Percentiles rank a stretch among this genome's conserved stretches.
Evolutionary conservation across 2,113 vertebrate genomes (phyloP).

Genomic region (Laticauda laticaudata): DNA sequence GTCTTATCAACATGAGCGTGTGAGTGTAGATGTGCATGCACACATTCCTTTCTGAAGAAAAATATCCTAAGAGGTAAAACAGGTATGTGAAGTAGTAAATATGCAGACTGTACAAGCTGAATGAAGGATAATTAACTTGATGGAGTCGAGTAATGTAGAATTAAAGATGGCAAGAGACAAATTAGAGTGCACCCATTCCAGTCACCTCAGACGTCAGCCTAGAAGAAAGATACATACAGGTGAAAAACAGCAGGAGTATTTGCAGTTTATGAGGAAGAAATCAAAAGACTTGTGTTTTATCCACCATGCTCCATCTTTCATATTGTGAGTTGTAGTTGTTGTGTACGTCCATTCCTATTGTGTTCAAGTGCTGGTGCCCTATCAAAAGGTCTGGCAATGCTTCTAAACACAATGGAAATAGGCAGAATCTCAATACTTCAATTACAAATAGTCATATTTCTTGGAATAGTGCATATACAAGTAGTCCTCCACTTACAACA

Average conservation of each 20-base stretch:
- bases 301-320: background rate
- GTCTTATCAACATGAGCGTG: background rate
- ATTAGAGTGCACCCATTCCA: conserved; percentile 93
- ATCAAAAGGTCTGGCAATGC: background rate
- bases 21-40: background rate
- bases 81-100: conserved; percentile 49
- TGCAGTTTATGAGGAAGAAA: conserved; percentile 62
- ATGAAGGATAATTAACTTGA: conserved; percentile 75
- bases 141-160: conserved; percentile 78
- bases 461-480: background rate
- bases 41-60: conserved; percentile 58
- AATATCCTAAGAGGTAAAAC: conserved; percentile 56
- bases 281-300: background rate
- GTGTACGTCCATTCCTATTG: background rate
- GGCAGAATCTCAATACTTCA: background rate
- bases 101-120: conserved; percentile 67
- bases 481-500: too few relatives aligned
- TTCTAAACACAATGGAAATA: background rate
- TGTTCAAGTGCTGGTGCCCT: background rate
- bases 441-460: background rate
- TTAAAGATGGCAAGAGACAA: conserved; percentile 72
- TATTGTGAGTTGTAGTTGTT: background rate
- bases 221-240: conserved; percentile 71
- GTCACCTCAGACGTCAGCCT: conserved; percentile 99
- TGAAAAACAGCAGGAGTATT: conserved; percentile 37